Evolutionary conservation across 92 coral and sea anemone species (phyloP).

Genomic region (Diadumene lineata): DNA sequence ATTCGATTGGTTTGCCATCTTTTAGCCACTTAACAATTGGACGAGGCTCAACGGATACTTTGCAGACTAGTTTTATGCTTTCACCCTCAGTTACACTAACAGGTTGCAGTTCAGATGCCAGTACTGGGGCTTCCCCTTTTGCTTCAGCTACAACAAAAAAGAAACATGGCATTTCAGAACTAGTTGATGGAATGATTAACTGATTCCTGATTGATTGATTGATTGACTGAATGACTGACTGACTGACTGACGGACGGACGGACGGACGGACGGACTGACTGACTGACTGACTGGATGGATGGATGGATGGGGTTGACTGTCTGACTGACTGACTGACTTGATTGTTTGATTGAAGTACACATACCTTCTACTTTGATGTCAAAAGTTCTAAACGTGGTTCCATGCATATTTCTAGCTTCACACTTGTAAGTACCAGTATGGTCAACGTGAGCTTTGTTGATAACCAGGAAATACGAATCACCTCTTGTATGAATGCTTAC

Average conservation of each 20-base stretch:
- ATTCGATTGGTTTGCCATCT: constrained; percentile 64
- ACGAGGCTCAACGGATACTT: constrained; percentile 57
- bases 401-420: constrained; percentile 83
- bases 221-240: too few species aligned
- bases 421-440: constrained; percentile 93
- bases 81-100: constrained; percentile 75
- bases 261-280: too few species aligned
- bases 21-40: constrained; percentile 66
- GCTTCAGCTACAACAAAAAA: constrained; percentile 38
- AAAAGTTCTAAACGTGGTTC: constrained; percentile 72
- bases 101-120: constrained; percentile 56
- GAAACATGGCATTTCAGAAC: not conserved
- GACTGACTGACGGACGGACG: too few species aligned
- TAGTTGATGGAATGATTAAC: too few species aligned
- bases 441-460: constrained; percentile 48
- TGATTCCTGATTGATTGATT: too few species aligned
- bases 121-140: constrained; percentile 65
- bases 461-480: constrained; percentile 55
- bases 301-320: too few species aligned
- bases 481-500: constrained; percentile 54
- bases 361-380: constrained; percentile 82
- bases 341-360: too few species aligned
- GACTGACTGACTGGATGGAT: too few species aligned
- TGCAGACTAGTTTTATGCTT: constrained; percentile 68
- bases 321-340: too few species aligned